Percentiles rank a stretch among this genome's conserved stretches.
These are phyloP conservation scores for Pterois miles DNA, from an alignment of 2,797 vertebrate genomes.

Conservation along the genomic window DNA sequence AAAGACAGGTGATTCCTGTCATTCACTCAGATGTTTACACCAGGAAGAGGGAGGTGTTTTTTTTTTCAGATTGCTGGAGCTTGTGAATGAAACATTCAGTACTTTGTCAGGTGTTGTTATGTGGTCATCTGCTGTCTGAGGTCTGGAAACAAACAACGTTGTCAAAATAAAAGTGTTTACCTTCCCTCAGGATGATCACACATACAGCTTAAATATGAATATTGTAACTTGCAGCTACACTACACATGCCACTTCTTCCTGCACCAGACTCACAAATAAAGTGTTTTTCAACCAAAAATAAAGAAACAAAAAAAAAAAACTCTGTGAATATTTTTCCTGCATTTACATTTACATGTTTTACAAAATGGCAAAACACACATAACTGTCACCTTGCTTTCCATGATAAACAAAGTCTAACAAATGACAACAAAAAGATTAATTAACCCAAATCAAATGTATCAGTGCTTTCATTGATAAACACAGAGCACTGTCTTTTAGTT, in stretches of 20 bases:
- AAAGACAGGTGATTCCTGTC: not conserved
- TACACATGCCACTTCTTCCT: not conserved
- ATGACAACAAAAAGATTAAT: not conserved
- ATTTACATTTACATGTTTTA: not conserved
- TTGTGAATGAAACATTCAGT: slow-evolving; percentile 13
- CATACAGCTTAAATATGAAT: slow-evolving; percentile 13
- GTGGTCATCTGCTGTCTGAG: not conserved
- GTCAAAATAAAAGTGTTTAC: not conserved
- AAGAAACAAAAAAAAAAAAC: not conserved
- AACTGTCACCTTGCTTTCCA: not conserved
- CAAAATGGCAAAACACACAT: not conserved
- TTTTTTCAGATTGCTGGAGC: not conserved
- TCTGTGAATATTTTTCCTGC: not conserved
- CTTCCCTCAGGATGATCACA: not conserved
- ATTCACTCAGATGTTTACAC: not conserved
- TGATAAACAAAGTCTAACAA: not conserved
- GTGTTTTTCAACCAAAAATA: not conserved
- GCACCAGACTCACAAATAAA: not conserved
- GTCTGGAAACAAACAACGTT: not conserved
- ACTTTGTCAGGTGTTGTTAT: not conserved
- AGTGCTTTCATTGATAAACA: not conserved
- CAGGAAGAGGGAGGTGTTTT: not conserved
- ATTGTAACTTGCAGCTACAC: not conserved
- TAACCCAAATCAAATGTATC: not conserved
- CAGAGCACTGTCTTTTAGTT: not conserved